Evolutionary conservation across 2,113 vertebrate species (phyloP).

Genomic region (Hemibagrus wyckioides): DNA sequence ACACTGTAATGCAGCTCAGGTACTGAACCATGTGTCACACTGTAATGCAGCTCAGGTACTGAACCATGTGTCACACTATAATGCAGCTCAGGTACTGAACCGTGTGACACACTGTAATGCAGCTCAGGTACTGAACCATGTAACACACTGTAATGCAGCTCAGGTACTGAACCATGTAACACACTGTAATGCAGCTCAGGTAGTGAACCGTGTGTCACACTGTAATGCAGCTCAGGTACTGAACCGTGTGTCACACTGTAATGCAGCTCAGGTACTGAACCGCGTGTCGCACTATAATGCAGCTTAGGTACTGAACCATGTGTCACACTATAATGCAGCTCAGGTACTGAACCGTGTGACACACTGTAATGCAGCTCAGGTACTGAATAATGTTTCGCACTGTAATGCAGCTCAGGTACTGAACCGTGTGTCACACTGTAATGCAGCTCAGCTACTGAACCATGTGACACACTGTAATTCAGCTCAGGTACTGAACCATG

Average conservation of each 20-base stretch:
- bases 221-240: slow-evolving; percentile 87
- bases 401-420: neutral
- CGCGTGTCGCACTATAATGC: too few relatives aligned
- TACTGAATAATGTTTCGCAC: neutral
- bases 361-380: neutral
- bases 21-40: neutral
- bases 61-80: neutral
- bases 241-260: neutral
- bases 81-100: slow-evolving; percentile 87
- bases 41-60: neutral
- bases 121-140: neutral
- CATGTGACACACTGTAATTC: too few relatives aligned
- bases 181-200: neutral
- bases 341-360: neutral
- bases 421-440: neutral
- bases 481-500: neutral
- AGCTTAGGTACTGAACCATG: neutral
- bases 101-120: neutral
- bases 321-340: neutral
- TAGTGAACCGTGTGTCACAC: neutral
- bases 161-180: slow-evolving; percentile 68
- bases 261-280: slow-evolving; percentile 10
- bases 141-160: slow-evolving; percentile 80
- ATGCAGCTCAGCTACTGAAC: neutral
- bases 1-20: neutral